Evolutionary conservation across 2,888 invertebrate genomes (phyloP).

Genomic region (Hypomecis punctinalis): DNA sequence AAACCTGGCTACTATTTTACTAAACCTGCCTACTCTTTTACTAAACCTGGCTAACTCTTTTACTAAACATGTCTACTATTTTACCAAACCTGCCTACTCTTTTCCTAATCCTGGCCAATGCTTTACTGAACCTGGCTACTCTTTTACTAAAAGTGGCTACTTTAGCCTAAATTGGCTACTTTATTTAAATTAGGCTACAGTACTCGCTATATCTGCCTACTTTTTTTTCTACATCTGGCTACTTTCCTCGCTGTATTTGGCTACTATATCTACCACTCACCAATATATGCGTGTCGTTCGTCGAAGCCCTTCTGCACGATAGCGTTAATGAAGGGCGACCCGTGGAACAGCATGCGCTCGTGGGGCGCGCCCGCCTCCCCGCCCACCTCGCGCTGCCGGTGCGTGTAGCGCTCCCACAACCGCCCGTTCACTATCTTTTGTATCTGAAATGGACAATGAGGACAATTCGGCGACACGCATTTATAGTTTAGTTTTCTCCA

Average conservation of each 20-base stretch:
- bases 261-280: slow-evolving; percentile 64
- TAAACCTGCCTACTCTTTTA: not conserved
- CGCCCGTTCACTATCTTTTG: slow-evolving; percentile 98
- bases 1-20: not conserved
- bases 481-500: too few species aligned
- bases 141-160: too few species aligned
- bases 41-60: not conserved
- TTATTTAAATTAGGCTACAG: not conserved
- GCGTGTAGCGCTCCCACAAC: slow-evolving; percentile 97
- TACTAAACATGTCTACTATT: not conserved
- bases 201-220: not conserved
- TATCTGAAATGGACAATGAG: slow-evolving; percentile 87
- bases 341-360: slow-evolving; percentile 98
- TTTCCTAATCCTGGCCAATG: too few species aligned
- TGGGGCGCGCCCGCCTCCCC: slow-evolving; percentile 97
- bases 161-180: not conserved
- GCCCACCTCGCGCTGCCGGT: slow-evolving; percentile 94
- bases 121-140: too few species aligned
- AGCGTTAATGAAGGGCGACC: slow-evolving; percentile 98
- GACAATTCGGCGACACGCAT: too few species aligned
- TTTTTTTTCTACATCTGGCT: not conserved
- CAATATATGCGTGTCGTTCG: slow-evolving; percentile 98
- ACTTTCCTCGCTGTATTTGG: not conserved
- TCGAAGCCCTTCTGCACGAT: slow-evolving; percentile 99
- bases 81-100: too few species aligned